Conservation (phyloP, 2,888 invertebrate genomes). For the Meiosimyza platycephala region DNA sequence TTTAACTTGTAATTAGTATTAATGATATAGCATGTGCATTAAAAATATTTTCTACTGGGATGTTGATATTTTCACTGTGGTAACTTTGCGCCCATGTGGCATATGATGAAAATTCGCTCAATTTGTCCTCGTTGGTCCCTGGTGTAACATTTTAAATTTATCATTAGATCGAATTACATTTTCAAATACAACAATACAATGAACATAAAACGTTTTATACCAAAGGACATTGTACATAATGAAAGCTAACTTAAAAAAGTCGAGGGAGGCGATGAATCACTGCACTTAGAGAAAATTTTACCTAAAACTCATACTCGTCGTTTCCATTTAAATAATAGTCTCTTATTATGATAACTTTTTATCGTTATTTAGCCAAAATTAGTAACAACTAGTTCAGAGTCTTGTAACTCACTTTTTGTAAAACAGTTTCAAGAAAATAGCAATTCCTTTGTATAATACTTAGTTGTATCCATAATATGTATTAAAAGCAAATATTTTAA, state of each 20-base stretch:
- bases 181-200: constrained; percentile 23
- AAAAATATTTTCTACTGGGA: too few species aligned
- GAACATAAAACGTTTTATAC: constrained; percentile 20
- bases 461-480: too few species aligned
- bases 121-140: constrained; percentile 19
- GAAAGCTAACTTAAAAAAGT: not conserved
- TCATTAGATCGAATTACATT: constrained; percentile 33
- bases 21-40: too few species aligned
- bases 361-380: too few species aligned
- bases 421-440: too few species aligned
- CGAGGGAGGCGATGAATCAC: not conserved
- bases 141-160: constrained; percentile 34
- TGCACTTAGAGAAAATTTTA: not conserved
- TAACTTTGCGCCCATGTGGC: constrained; percentile 3
- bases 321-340: not conserved
- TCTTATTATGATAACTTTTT: too few species aligned
- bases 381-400: too few species aligned
- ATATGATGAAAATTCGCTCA: constrained; percentile 5
- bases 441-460: too few species aligned
- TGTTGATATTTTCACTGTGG: not conserved
- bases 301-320: not conserved
- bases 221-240: not conserved
- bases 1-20: too few species aligned
- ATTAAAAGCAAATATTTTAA: too few species aligned
- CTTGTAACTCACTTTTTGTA: too few species aligned